phyloP scores from a whole-genome alignment of 2,113 vertebrate genomes.

The Microtus richardsoni region DNA sequence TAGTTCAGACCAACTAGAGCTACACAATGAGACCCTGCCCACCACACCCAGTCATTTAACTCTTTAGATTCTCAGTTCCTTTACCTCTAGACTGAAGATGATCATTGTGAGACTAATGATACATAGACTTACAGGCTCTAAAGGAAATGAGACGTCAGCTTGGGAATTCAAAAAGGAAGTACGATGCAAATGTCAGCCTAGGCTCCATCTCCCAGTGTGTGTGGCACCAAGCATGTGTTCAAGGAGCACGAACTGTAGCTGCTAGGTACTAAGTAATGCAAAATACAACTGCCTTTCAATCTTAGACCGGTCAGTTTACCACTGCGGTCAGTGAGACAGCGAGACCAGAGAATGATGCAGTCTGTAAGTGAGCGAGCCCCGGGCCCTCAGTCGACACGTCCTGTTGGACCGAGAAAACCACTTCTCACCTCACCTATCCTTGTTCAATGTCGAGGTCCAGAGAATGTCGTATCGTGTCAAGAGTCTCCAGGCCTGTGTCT shows the following conservation, averaged over 20 bases:
- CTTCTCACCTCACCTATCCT: neutral
- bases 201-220: neutral
- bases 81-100: constrained; percentile 1
- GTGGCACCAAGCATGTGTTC: neutral
- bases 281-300: neutral
- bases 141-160: constrained; percentile 6
- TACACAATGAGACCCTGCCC: neutral
- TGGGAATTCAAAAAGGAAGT: neutral
- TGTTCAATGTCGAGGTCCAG: constrained; percentile 36
- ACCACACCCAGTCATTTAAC: neutral
- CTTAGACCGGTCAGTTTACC: neutral
- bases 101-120: neutral
- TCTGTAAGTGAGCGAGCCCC: neutral
- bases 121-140: neutral
- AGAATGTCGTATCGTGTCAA: neutral
- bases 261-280: neutral
- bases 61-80: neutral
- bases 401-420: neutral
- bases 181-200: neutral
- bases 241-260: neutral
- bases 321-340: neutral
- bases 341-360: neutral
- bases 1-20: neutral
- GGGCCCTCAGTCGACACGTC: neutral
- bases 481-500: neutral